Evolutionary conservation across 2,797 vertebrate genomes (phyloP), one percentile per base, ranked within the genome.

Genomic region (Momotus momota): DNA sequence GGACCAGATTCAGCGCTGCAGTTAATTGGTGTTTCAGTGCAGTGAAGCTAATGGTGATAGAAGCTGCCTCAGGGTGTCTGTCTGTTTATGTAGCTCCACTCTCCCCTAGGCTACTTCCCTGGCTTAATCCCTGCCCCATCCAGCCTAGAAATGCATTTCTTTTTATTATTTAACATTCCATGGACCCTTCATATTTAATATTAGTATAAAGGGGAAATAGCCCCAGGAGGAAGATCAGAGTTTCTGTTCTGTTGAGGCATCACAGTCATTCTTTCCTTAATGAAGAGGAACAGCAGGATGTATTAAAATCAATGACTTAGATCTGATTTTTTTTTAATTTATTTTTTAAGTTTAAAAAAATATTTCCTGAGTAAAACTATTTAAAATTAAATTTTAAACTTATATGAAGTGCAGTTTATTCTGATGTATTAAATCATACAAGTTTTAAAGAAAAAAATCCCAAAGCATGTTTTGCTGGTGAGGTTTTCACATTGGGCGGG

Each of bases 211-310:
- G 85, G 69, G 55, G 66, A 84, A 96, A 88, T 26, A 23, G 74
- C 91, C 85, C 70, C 58, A 79, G 87, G 90, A 96, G 94, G 80
- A 96, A 96, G 94, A 96, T 94, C 84, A 94, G 93, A 94, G 89
- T 88, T 94, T 97, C 88, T 92, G 51, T 60, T 96, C 93, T 57
- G 45, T 85, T 75, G 87, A 94, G 85, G 82, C 58, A 84, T 90
- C 61, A 75, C 81, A 74, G 55, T 80, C 48, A 86, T 90, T 95
- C 89, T 93, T 75, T 22, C 43, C 33, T 94, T 97, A 95, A 96
- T 94, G 93, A 97, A 94, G 89, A 62, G 90, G 55, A 94, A 94
- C 93, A 94, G 91, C 86, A 88, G 93, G 96, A 95, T 64, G 60
- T 74, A 82, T 97, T 84, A 96, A 96, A 95, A 95, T 89, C 86